Evolutionary conservation across 2,113 vertebrate species (phyloP), one percentile per base, ranked within the genome.

Genomic region (Oxyura jamaicensis): DNA sequence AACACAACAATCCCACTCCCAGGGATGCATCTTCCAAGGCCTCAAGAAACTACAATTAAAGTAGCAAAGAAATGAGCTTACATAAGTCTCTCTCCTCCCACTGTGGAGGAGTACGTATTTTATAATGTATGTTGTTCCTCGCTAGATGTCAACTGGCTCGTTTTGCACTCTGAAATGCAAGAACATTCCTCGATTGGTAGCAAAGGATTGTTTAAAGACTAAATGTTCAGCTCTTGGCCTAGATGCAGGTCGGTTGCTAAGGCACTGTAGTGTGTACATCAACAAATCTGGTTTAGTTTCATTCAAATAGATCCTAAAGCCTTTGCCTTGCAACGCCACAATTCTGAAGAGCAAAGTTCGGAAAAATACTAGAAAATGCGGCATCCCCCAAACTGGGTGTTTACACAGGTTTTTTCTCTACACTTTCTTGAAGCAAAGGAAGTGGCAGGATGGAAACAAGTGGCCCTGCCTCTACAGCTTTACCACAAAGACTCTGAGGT

Each of bases 171-270:
- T 15, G 66, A 74, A 88, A 90, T 7, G 39, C 78, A 88, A 50
- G 60, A 82, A 66, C 77, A 25, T 26, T 35, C 50, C 41, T 68
- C 46, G 53, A 74, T 25, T 31, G 91, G 83, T 62, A 73, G 65
- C 77, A 50, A 91, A 67, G 71, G 23, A 23, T 76, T 86, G 75
- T 80, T 93, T 84, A 11, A 84, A 84, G 84, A 55, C 75, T 17
- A 56, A 83, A 52, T 5, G 74, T 72, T 93, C 53, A 65, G 68
- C 17, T 82, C 83, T 90, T 80, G 74, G 72, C 77, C 28, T 20
- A 71, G 71, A 6, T 62, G 91, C 92, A 74, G 91, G 52, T 74
- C 10, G 86, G 96, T 95, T 97, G 97, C 97, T 94, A 97, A 95
- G 96, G 94, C 44, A 87, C 60, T 8, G 74, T 4, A 39, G 76